A percentile compares a stretch with the other conserved stretches of the same genome.
Evolutionary conservation across 2,888 invertebrate species (phyloP).

Genomic region (Serrognathus titanus): DNA sequence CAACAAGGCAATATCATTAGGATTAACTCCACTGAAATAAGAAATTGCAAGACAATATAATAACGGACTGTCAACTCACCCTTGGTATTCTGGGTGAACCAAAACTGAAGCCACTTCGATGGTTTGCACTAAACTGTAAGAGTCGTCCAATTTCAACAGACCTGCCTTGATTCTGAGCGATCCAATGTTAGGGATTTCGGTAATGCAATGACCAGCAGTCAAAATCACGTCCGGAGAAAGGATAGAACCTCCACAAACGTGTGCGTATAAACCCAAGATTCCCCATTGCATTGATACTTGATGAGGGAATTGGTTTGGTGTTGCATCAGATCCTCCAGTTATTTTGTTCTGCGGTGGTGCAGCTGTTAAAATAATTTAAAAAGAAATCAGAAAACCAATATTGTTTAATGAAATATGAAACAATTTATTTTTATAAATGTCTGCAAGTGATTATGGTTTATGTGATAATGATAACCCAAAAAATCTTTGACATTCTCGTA

Average conservation of each 20-base stretch:
- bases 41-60: too few relatives aligned
- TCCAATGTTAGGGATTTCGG: constrained; percentile 7
- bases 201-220: constrained; percentile 52
- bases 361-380: not conserved
- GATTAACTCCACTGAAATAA: constrained; percentile 29
- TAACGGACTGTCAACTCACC: constrained; percentile 14
- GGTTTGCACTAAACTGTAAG: constrained; percentile 21
- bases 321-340: constrained; percentile 48
- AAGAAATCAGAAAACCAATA: too few relatives aligned
- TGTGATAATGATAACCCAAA: too few relatives aligned
- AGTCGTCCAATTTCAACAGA: constrained; percentile 24
- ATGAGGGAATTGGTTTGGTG: constrained; percentile 45
- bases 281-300: constrained; percentile 41
- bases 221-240: constrained; percentile 41
- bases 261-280: constrained; percentile 20
- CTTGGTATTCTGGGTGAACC: constrained; percentile 26
- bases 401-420: not conserved
- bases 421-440: too few relatives aligned
- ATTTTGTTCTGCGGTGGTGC: constrained; percentile 32
- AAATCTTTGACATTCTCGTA: too few relatives aligned
- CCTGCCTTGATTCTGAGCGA: constrained; percentile 28
- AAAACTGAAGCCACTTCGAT: constrained; percentile 16
- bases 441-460: too few relatives aligned
- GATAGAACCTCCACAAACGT: constrained; percentile 52
- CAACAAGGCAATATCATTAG: constrained; percentile 54